Evolutionary conservation across 1,140 invertebrate species (phyloP).

Genomic region (Orius laevigatus): DNA sequence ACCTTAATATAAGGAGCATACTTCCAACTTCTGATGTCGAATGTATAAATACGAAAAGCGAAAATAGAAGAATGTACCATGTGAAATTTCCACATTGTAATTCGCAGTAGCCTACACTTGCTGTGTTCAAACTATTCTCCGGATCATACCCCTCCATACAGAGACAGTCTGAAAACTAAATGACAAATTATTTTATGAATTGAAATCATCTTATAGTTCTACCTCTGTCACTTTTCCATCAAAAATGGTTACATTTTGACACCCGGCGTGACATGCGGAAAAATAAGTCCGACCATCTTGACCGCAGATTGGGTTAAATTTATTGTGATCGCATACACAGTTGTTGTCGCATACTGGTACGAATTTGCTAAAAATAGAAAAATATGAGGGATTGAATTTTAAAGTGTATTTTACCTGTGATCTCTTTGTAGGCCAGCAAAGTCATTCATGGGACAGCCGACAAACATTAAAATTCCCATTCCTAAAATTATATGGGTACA

Average conservation of each 20-base stretch:
- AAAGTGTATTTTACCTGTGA: constrained; percentile 17
- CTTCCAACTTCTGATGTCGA: constrained; percentile 78
- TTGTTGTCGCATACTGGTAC: constrained; percentile 41
- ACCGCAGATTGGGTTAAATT: constrained; percentile 71
- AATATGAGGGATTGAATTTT: constrained; percentile 9
- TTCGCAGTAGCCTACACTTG: constrained; percentile 58
- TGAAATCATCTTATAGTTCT: constrained; percentile 7
- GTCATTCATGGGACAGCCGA: constrained; percentile 72
- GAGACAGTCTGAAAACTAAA: constrained; percentile 54
- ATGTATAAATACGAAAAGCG: constrained; percentile 76
- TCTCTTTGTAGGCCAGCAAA: constrained; percentile 42
- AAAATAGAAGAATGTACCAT: constrained; percentile 71
- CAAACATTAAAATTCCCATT: constrained; percentile 75
- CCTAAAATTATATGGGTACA: constrained; percentile 32
- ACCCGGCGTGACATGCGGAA: constrained; percentile 79
- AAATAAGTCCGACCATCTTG: constrained; percentile 63
- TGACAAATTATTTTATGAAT: constrained; percentile 8
- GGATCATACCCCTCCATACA: constrained; percentile 39
- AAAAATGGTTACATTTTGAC: constrained; percentile 42
- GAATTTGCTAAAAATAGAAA: constrained; percentile 29
- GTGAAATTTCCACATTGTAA: constrained; percentile 63
- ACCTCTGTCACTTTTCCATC: constrained; percentile 41
- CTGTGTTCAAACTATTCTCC: constrained; percentile 23
- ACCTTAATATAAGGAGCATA: constrained; percentile 75
- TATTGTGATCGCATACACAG: constrained; percentile 54